Conservation (phyloP, 2,888 invertebrate species). For the Ennomos fuscantarius region DNA sequence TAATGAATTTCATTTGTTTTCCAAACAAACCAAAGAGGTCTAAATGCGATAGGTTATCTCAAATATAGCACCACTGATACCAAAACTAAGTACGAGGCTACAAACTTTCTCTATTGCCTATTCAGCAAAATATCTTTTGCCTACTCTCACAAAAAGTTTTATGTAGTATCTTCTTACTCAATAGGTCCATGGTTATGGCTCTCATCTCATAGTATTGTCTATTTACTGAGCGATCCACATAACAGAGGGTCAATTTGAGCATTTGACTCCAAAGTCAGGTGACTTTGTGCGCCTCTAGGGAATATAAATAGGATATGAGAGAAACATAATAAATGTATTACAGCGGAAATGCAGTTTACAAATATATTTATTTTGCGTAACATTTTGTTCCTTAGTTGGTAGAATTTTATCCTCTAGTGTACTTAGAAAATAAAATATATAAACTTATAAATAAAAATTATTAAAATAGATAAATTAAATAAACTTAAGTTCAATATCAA, state of each 20-base stretch:
- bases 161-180: background rate
- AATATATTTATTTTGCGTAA: background rate
- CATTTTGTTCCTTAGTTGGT: background rate
- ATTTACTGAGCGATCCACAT: constrained; percentile 2
- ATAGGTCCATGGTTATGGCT: background rate
- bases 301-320: constrained; percentile 5
- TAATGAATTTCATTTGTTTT: no score
- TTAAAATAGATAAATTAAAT: no score
- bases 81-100: no score
- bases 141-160: constrained; percentile 1
- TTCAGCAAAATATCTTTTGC: constrained; percentile 1
- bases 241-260: background rate
- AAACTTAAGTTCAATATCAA: no score
- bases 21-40: no score
- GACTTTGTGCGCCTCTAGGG: background rate
- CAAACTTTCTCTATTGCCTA: no score
- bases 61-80: no score
- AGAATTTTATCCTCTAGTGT: no score
- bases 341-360: background rate
- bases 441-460: no score
- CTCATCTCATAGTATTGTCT: background rate
- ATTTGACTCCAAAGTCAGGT: constrained; percentile 6
- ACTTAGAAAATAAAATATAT: no score
- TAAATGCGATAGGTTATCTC: no score
- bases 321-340: no score